Evolutionary conservation across 2,888 invertebrate species (phyloP), one percentile per base, ranked within the genome.

Genomic region (Ochropacha duplaris): DNA sequence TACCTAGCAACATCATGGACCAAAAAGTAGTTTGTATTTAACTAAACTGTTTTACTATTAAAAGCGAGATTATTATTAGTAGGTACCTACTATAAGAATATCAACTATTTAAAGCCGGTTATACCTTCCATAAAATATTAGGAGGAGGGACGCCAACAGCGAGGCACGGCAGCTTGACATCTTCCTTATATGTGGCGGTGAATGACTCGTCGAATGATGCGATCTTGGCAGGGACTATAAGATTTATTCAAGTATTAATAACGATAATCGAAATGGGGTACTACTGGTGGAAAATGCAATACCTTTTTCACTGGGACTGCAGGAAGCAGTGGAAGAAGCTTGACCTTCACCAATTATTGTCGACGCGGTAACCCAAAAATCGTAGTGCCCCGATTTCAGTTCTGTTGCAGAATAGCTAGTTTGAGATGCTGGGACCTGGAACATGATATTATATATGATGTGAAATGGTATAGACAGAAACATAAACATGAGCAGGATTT

Each of bases 131-230:
- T 49, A 96, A 94, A 57, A 98, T 97, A 72, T 96, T 96, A 0
- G 98, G 98, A 54, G 96, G 95, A 16, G 98, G 98, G 31, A 97
- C 96, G 16, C 99, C 99, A 49, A 99, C 98, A 56, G 98, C 97
- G 24, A 97, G 94, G 77, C 99, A 99, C 0, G 98, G 98, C 76
- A 99, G 91, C 73, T 97, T 97, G 1, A 98, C 97, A 74, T 98
- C 97, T 91, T 98, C 97, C 88, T 97, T 97, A 90, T 97, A 98
- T 0, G 97, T 98, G 12, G 97, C 97, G 62, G 97, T 96, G 84
- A 98, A 97, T n/a, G 96, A 96, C 81, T 97, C 97, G 80, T 98
- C 98, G 87, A 99, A 99, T 1, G 98, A 98, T 50, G 98, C 98
- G 72, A 98, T 98, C 85, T 97, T 97, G 1, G 98, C 98, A 51